Percentiles rank a stretch among this genome's conserved stretches.
phyloP scores from a whole-genome alignment of 2,797 vertebrate species.

The Chrysocyon brachyurus region DNA sequence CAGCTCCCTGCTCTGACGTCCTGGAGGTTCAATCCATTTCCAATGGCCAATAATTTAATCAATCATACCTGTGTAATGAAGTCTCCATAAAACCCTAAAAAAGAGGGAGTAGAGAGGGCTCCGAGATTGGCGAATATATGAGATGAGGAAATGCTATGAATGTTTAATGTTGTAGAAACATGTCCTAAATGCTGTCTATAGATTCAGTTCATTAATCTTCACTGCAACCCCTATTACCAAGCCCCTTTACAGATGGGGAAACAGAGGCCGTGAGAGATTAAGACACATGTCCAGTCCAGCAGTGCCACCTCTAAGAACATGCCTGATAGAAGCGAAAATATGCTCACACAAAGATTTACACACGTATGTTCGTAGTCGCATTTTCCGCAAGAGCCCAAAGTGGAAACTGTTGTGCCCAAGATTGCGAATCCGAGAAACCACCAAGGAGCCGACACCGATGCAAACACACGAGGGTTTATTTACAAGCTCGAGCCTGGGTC shows the following conservation, averaged over 20 bases:
- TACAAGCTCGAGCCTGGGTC: no score
- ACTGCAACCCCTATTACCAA: not conserved
- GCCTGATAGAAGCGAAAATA: not conserved
- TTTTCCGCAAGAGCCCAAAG: not conserved
- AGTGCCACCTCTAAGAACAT: not conserved
- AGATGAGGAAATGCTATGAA: not conserved
- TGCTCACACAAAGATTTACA: not conserved
- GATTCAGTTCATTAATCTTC: not conserved
- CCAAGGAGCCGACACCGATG: no score
- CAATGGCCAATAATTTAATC: not conserved
- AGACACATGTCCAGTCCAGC: not conserved
- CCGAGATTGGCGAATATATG: not conserved
- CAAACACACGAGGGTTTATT: no score
- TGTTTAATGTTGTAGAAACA: not conserved
- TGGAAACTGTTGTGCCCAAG: not conserved
- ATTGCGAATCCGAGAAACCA: no score
- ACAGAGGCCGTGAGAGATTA: not conserved
- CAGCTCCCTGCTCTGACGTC: not conserved
- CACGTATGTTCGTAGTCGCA: not conserved
- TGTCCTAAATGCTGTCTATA: not conserved
- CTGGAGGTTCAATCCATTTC: not conserved
- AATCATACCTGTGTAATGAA: not conserved
- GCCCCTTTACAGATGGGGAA: not conserved
- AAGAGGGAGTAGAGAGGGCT: not conserved
- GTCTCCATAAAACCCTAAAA: not conserved